These are phyloP conservation scores for Odontesthes bonariensis DNA, from an alignment of 2,113 vertebrate genomes.

Conservation along the genomic window DNA sequence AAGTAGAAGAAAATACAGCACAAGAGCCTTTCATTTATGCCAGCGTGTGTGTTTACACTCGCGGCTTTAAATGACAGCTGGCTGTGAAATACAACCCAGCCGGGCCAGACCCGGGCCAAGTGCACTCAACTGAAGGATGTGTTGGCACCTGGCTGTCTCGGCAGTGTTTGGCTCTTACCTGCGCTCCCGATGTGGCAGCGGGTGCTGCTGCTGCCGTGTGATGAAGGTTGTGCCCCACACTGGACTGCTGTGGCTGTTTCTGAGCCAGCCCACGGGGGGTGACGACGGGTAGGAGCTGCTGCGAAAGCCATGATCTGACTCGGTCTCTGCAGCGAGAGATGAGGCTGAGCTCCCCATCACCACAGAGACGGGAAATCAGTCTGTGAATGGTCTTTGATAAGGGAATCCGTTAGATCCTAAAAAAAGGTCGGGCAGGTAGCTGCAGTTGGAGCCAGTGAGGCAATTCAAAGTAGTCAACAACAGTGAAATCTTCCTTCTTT, in stretches of 20 bases:
- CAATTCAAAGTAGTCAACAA: background rate
- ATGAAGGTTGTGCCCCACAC: constrained; percentile 91
- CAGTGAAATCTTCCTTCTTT: background rate
- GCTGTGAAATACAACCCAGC: constrained; percentile 13
- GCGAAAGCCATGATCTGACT: constrained; percentile 94
- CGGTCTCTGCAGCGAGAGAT: constrained; percentile 92
- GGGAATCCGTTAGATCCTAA: background rate
- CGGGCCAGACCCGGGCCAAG: background rate
- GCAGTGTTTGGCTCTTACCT: constrained; percentile 83
- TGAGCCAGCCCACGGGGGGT: constrained; percentile 90
- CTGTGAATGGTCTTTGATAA: constrained; percentile 14
- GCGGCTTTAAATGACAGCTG: constrained; percentile 4
- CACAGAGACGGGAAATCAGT: constrained; percentile 40
- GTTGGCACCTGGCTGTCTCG: background rate
- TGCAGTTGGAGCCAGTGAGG: constrained; percentile 6
- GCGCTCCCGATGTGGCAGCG: constrained; percentile 84
- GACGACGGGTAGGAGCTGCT: constrained; percentile 85
- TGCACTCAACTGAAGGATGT: constrained; percentile 18
- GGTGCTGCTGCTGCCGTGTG: constrained; percentile 86
- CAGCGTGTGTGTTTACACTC: background rate
- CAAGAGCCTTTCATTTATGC: background rate
- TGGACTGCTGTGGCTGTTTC: constrained; percentile 89
- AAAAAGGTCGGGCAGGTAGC: constrained; percentile 20
- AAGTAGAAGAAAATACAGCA: background rate
- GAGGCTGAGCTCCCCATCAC: constrained; percentile 98